Conservation (phyloP, 92 coral and sea anemone species). For the Zoanthus gigantus region DNA sequence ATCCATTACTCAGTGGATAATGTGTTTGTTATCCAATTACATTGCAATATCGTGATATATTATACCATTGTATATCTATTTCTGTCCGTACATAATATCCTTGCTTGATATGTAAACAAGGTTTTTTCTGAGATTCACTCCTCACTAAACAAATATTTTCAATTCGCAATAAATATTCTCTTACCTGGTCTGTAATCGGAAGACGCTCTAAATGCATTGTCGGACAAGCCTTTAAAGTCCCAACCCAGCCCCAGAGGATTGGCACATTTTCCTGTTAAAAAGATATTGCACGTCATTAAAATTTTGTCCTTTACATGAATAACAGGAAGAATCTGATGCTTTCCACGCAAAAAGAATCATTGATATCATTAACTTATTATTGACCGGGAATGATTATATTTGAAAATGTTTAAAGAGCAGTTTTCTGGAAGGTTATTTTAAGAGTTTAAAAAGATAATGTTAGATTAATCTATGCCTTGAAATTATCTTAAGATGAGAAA, state of each 20-base stretch:
- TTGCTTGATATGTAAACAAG: neutral
- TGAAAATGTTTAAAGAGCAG: too few relatives aligned
- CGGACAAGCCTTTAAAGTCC: conserved; percentile 78
- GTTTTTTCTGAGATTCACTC: neutral
- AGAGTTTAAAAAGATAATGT: too few relatives aligned
- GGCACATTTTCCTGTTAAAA: conserved; percentile 69
- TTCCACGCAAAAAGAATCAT: conserved; percentile 39
- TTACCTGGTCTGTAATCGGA: conserved; percentile 76
- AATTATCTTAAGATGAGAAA: too few relatives aligned
- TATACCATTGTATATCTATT: too few relatives aligned
- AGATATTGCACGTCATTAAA: neutral
- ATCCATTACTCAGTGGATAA: too few relatives aligned
- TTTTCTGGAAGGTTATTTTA: too few relatives aligned
- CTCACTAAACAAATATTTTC: neutral
- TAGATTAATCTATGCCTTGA: too few relatives aligned
- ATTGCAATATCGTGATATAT: too few relatives aligned
- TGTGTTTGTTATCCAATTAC: too few relatives aligned
- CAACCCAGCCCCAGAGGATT: conserved; percentile 81
- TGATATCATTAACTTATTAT: too few relatives aligned
- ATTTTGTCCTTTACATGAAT: neutral
- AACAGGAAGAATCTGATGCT: neutral
- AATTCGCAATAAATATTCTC: neutral
- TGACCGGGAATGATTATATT: too few relatives aligned
- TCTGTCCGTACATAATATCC: too few relatives aligned
- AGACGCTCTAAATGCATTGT: conserved; percentile 75